phyloP scores from a whole-genome alignment of 2,888 invertebrate species.

The Polyommatus icarus region DNA sequence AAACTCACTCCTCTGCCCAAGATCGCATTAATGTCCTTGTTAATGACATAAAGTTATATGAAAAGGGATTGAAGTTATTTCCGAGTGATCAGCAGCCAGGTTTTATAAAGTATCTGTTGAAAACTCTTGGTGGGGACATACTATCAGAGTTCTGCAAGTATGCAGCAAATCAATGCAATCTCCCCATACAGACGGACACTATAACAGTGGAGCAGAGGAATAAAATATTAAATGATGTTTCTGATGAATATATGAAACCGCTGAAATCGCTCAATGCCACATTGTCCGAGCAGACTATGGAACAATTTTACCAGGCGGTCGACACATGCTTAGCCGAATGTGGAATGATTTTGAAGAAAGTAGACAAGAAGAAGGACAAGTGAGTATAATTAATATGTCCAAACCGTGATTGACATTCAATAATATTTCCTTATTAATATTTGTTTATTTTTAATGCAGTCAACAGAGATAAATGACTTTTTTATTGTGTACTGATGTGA shows the following conservation, averaged over 20 bases:
- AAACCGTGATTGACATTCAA: slow-evolving; percentile 6
- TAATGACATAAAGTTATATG: slow-evolving; percentile 88
- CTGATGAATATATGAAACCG: slow-evolving; percentile 84
- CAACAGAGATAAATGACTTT: neutral
- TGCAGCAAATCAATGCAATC: slow-evolving; percentile 87
- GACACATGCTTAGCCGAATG: slow-evolving; percentile 86
- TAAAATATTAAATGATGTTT: slow-evolving; percentile 85
- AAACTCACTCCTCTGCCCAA: slow-evolving; percentile 89
- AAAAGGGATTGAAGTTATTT: slow-evolving; percentile 86
- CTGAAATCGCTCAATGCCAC: slow-evolving; percentile 85
- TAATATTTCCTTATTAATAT: neutral
- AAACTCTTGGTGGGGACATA: slow-evolving; percentile 91
- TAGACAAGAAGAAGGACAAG: slow-evolving; percentile 93
- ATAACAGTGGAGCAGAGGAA: slow-evolving; percentile 84
- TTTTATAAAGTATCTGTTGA: slow-evolving; percentile 90
- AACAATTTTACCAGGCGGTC: slow-evolving; percentile 88
- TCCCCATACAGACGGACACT: slow-evolving; percentile 81
- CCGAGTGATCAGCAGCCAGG: slow-evolving; percentile 83
- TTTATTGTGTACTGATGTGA: neutral
- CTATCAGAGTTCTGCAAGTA: slow-evolving; percentile 89
- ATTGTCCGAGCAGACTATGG: slow-evolving; percentile 84
- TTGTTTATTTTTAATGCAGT: neutral
- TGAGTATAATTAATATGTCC: slow-evolving; percentile 47
- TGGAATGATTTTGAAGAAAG: slow-evolving; percentile 91
- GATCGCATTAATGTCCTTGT: slow-evolving; percentile 89